Evolutionary conservation across 2,113 vertebrate genomes (phyloP).

Genomic region (Talpa occidentalis): DNA sequence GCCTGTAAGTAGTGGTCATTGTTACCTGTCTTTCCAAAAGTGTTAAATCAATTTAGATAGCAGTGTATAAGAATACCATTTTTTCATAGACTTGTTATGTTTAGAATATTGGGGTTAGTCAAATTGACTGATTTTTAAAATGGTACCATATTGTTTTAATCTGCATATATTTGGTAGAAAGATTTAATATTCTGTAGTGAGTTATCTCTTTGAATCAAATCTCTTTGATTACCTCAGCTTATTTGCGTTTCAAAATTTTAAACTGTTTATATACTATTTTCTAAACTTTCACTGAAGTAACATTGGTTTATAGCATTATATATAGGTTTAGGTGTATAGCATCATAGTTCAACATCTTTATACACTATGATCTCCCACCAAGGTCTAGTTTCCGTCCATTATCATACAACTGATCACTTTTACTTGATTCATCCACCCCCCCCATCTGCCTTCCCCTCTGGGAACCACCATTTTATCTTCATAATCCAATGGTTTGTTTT

Average conservation of each 20-base stretch:
- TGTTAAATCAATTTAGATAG: neutral
- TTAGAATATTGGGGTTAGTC: slow-evolving; percentile 15
- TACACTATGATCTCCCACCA: neutral
- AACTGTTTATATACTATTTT: neutral
- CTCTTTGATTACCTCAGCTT: neutral
- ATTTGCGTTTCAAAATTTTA: slow-evolving; percentile 28
- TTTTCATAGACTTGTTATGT: neutral
- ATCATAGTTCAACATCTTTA: neutral
- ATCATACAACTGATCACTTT: neutral
- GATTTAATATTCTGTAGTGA: neutral
- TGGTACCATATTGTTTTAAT: slow-evolving; percentile 10
- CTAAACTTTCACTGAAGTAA: neutral
- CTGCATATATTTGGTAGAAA: neutral
- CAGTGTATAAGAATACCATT: neutral
- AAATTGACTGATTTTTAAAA: slow-evolving; percentile 15
- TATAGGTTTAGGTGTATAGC: neutral
- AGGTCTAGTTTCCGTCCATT: neutral
- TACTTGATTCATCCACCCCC: too few species aligned
- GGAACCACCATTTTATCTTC: neutral
- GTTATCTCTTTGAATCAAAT: neutral
- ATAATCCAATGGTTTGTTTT: neutral
- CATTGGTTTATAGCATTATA: neutral
- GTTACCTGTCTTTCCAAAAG: slow-evolving; percentile 19
- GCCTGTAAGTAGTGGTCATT: neutral
- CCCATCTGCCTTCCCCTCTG: neutral